Evolutionary conservation across 2,888 invertebrate genomes (phyloP).

Genomic region (Thumatha senex): DNA sequence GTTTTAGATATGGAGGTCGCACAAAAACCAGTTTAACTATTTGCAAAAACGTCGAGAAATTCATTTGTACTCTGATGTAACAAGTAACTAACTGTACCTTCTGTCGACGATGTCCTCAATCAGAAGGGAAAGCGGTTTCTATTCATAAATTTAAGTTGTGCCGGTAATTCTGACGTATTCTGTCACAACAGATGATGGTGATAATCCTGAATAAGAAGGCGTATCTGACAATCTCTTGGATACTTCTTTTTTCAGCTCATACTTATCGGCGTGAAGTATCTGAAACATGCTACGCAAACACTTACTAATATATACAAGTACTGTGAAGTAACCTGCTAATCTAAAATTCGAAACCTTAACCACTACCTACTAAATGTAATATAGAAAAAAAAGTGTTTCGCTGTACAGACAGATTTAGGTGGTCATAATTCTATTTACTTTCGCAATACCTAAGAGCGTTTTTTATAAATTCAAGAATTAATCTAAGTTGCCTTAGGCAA

Average conservation of each 20-base stretch:
- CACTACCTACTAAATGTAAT: no score
- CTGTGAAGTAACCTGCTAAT: no score
- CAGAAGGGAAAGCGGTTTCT: constrained; percentile 52
- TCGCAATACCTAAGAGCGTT: no score
- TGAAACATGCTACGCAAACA: neutral
- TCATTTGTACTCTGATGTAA: constrained; percentile 51
- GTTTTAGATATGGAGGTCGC: constrained; percentile 45
- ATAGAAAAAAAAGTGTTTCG: no score
- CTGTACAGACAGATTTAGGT: no score
- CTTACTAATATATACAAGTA: no score
- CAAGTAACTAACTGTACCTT: constrained; percentile 59
- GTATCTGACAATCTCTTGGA: neutral
- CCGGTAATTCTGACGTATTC: neutral
- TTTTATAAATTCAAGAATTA: no score
- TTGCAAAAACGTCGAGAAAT: constrained; percentile 55
- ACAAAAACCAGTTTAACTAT: constrained; percentile 52
- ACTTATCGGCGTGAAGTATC: no score
- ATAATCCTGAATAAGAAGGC: neutral
- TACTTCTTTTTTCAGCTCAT: no score
- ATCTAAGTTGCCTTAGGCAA: no score
- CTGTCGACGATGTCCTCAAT: constrained; percentile 53
- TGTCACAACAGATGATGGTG: neutral
- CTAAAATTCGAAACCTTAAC: no score
- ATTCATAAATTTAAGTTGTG: constrained; percentile 14
- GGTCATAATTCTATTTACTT: no score